Base-by-base conservation (phyloP, 1,140 invertebrate species). In the Aphaenogaster ashmeadi region DNA sequence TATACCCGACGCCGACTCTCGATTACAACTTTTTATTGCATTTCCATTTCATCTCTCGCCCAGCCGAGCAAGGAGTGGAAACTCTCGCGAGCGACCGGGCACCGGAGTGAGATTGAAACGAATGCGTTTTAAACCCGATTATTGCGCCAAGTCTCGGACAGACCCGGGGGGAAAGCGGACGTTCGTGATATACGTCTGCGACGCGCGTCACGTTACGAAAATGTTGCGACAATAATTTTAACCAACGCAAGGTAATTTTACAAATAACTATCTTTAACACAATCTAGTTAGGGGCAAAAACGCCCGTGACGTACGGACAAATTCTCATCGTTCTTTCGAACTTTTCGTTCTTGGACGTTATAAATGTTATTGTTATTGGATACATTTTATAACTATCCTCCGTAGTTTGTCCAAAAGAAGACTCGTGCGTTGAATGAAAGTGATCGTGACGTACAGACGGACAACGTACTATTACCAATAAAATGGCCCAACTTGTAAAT, bases 11-110 rank as follows among this genome's bases (percentile, higher is more conserved):
- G 64, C 83, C 77, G 74, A 84, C 86, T 83, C 90, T 92, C 92
- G 91, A 95, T 95, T 94, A 95, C 92, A 94, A 95, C 93, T 95
- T 95, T 95, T 94, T 94, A 95, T 95, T 94, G 92, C 94, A 95
- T 95, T 94, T 95, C 93, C 92, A 95, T 95, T 95, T 92, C 93
- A 94, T 90, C 85, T 90, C 83, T 88, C 84, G 67, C 27, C 72
- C 58, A 75, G 36, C 67, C 60, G 79, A 66, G 41, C 78, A 71
- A 84, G 81, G 75, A 88, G 84, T 90, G 85, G 86, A 90, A 80
- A 89, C 66, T 71, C 69, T 78, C 75, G 87, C 80, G 89, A 87
- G 77, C 47, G 41, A 78, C 64, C 72, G 66, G 89, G 87, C 86
- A 80, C 84, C 72, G 64, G 47, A 77, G 86, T 87, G 80, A 94